Evolutionary conservation across 2,113 vertebrate genomes (phyloP).

Genomic region (Xiphophorus maculatus): DNA sequence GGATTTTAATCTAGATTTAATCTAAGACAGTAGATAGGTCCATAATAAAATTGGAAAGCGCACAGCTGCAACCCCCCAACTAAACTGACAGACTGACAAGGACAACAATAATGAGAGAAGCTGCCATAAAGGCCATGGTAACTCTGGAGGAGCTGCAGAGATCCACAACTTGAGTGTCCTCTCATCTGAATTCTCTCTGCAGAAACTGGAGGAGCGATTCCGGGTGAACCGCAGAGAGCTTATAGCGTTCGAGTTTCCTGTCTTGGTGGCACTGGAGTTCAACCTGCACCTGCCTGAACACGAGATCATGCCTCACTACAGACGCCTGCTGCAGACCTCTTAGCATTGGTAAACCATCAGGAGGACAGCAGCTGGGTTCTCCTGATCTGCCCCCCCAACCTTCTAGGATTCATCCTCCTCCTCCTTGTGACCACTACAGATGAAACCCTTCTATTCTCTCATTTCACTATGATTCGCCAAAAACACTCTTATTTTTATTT

Average conservation of each 20-base stretch:
- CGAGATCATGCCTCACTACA: constrained; percentile 97
- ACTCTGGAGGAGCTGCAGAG: background rate
- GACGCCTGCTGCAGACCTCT: constrained; percentile 93
- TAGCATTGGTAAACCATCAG: constrained; percentile 84
- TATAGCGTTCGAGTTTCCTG: constrained; percentile 97
- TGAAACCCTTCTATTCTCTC: constrained; percentile 31
- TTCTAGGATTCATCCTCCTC: constrained; percentile 12
- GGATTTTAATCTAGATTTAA: too few species aligned
- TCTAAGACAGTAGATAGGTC: too few species aligned
- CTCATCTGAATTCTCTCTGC: constrained; percentile 25
- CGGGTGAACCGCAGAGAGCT: constrained; percentile 94
- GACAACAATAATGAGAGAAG: background rate
- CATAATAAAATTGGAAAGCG: too few species aligned
- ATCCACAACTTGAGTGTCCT: background rate
- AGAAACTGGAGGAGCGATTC: constrained; percentile 99
- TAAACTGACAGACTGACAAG: background rate
- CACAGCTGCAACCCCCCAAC: too few species aligned
- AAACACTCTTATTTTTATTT: constrained; percentile 59
- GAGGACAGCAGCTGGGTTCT: constrained; percentile 55
- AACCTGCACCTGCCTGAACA: constrained; percentile 96
- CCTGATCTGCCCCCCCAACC: constrained; percentile 29
- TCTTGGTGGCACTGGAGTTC: constrained; percentile 97
- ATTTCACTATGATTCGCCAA: constrained; percentile 65
- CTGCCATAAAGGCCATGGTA: background rate
- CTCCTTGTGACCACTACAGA: constrained; percentile 14